These are phyloP conservation scores for Ivindomyrus marchei DNA, from an alignment of 2,113 vertebrate genomes.

Conservation along the genomic window DNA sequence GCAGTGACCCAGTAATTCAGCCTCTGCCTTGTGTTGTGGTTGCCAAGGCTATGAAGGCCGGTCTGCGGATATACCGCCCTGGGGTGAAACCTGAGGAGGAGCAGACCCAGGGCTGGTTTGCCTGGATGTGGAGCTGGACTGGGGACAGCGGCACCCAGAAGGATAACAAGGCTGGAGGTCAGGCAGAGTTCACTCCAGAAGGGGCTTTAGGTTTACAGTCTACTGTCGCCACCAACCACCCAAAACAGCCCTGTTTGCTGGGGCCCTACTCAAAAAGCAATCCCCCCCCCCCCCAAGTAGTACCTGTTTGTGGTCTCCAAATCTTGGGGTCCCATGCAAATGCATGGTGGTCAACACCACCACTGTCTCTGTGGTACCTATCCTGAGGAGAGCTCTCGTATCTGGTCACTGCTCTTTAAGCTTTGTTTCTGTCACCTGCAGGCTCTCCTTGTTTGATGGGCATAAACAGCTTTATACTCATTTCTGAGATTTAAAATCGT, in stretches of 20 bases:
- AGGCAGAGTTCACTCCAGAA: neutral
- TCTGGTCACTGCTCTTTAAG: neutral
- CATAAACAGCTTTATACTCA: neutral
- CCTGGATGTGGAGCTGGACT: conserved; percentile 88
- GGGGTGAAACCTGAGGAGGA: conserved; percentile 81
- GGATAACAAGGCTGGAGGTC: conserved; percentile 76
- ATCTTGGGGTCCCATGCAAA: neutral
- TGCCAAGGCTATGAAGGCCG: conserved; percentile 77
- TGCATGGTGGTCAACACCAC: neutral
- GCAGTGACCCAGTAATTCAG: neutral
- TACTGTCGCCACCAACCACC: neutral
- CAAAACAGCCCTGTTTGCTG: neutral
- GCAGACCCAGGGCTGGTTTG: conserved; percentile 78
- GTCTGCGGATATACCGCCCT: conserved; percentile 75
- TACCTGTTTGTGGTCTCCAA: neutral
- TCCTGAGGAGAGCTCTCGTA: neutral
- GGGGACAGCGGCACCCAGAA: conserved; percentile 50
- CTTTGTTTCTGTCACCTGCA: neutral
- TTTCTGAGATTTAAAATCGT: neutral
- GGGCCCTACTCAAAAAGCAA: neutral
- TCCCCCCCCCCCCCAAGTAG: neutral
- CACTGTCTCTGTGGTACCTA: neutral
- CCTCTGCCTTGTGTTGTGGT: neutral
- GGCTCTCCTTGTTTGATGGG: neutral
- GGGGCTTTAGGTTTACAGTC: neutral